These are phyloP conservation scores for Drosophila quinaria DNA, from an alignment of 2,888 invertebrate genomes.

Conservation along the genomic window DNA sequence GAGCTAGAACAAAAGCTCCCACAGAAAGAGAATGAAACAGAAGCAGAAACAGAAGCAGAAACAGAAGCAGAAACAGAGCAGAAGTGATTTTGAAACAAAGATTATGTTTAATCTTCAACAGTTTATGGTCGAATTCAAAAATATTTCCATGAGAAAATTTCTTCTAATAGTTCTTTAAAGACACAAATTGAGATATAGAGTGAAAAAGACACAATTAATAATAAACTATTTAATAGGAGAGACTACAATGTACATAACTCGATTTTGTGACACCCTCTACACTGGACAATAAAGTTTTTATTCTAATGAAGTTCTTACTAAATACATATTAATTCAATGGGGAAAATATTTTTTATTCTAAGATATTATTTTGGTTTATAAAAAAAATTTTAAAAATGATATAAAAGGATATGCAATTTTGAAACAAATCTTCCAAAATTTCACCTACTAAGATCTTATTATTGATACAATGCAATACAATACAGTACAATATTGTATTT, in stretches of 20 bases:
- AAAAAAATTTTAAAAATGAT: no score
- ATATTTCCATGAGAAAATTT: neutral
- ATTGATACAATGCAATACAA: no score
- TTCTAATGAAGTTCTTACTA: no score
- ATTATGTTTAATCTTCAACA: slow-evolving; percentile 16
- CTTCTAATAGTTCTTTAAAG: slow-evolving; percentile 11
- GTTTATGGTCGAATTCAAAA: neutral
- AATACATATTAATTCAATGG: no score
- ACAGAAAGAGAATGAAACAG: neutral
- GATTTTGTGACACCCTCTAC: neutral
- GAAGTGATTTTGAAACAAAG: slow-evolving; percentile 21
- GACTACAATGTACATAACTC: neutral
- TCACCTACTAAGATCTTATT: no score
- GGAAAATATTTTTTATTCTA: no score
- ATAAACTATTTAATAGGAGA: neutral
- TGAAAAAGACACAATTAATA: neutral
- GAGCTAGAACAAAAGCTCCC: no score
- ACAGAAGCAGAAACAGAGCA: neutral
- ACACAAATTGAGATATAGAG: neutral
- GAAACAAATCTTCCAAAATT: no score
- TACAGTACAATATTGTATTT: no score
- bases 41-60: neutral
- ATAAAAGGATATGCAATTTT: no score
- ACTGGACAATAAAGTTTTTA: no score
- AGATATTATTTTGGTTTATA: no score